Base-by-base conservation (phyloP, 2,888 invertebrate species). In the Volucella bombylans region DNA sequence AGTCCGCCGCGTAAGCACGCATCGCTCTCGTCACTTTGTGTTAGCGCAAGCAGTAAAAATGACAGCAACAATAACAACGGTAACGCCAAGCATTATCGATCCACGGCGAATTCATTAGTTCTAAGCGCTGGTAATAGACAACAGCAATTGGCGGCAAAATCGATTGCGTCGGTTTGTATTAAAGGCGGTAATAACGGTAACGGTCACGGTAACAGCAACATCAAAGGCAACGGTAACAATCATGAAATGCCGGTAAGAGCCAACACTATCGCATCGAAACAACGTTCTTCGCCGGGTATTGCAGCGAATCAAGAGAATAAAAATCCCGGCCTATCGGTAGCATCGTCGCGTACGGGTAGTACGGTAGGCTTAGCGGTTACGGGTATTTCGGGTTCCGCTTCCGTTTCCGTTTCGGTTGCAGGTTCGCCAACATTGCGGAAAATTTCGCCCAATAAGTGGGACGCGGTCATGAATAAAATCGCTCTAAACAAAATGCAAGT, bases 401-500 rank as follows among this genome's bases (percentile, higher is more conserved):
- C 82, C 18, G 3, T 59, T 57, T 73, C 72, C 47, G 74, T 81
- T 82, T 45, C 82, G 47, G 82, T 4, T 31, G 31, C 31, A 31
- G 31, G 77, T 65, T 82, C 86, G 73, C 86, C 82, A 52, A 82
- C 76, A 50, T 86, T 87, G 65, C 90, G 90, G 31, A 91, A 90
- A 88, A 71, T 89, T 62, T 87, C 89, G 64, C 89, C 90, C 50
- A 92, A 92, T 18, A 94, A 96, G 87, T 96, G 97, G 94, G 97
- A 97, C 89, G 94, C 95, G 67, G 97, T 97, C 64, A 95, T 96
- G 94, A 96, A 95, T 91, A 96, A 96, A 91, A 96, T 96, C 83
- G 94, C 95, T 54, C 95, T 95, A 87, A 94, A 94, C 81, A 94
- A 95, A 88, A 88, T 89, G 72, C 87, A 90, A 82, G 88, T 89